A percentile compares a stretch with the other conserved stretches of the same genome.
Conservation (phyloP, 2,797 vertebrate genomes). For the Rhodeus uyekii region DNA sequence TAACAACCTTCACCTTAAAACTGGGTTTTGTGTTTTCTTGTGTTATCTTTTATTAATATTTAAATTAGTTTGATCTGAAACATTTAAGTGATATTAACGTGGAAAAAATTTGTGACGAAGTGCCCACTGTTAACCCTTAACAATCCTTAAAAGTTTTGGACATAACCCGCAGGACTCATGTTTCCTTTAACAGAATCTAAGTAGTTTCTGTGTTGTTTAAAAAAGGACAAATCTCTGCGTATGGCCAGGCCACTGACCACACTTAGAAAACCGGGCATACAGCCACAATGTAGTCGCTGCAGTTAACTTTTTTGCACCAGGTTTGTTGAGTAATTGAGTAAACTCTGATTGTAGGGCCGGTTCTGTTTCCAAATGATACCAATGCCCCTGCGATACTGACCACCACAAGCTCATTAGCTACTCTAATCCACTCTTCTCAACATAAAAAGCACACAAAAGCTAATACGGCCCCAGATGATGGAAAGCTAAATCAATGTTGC, state of each 20-base stretch:
- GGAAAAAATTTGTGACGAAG: too few relatives aligned
- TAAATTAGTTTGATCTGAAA: too few relatives aligned
- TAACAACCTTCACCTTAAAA: too few relatives aligned
- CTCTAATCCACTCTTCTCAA: slow-evolving; percentile 38
- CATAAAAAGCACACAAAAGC: slow-evolving; percentile 52
- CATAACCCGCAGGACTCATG: background rate
- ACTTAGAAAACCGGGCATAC: background rate
- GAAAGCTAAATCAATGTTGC: slow-evolving; percentile 58
- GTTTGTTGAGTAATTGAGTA: slow-evolving; percentile 35
- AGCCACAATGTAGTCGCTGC: background rate
- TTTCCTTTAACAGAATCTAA: background rate
- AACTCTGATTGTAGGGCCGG: slow-evolving; percentile 18
- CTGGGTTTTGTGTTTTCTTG: too few relatives aligned
- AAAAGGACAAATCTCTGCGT: background rate
- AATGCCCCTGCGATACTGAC: slow-evolving; percentile 44
- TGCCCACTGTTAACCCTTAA: background rate
- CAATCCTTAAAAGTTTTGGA: background rate
- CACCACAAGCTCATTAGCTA: slow-evolving; percentile 46
- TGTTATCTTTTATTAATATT: too few relatives aligned
- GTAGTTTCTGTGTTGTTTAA: background rate
- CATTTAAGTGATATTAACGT: too few relatives aligned
- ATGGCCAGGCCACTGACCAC: slow-evolving; percentile 5
- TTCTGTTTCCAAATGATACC: slow-evolving; percentile 29
- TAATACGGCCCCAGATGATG: slow-evolving; percentile 59
- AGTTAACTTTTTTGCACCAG: background rate